Evolutionary conservation across 2,797 vertebrate species (phyloP), one percentile per base, ranked within the genome.

Genomic region (Orientallactaga sibirica): DNA sequence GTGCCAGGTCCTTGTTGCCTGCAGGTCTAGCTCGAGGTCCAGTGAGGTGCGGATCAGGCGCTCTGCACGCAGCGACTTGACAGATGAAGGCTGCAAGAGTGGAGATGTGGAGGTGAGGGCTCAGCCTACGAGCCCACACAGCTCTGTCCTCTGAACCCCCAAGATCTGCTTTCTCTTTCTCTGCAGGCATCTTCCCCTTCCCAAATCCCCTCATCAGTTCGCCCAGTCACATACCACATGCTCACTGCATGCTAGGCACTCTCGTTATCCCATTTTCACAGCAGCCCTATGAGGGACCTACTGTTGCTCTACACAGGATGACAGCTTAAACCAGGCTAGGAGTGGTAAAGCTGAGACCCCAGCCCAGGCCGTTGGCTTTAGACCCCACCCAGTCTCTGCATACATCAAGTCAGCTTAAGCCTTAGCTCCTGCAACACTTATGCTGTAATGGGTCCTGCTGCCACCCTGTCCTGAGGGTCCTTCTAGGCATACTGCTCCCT

Each of bases 11-110:
- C 99, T 98, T 0, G 99, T 99, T 62, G 99, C 99, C 97, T 99
- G 99, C 97, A 99, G 98, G 97, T 99, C 99, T 96, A 99, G 89
- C 97, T 99, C 99, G 77, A 99, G 98, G 97, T 99, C 99, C 94
- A 99, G 97, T 0, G 99, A 99, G 12, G 99, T 99, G 95, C 99
- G 98, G 94, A 99, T 98, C 7, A 99, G 98, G 18, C 99, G 98
- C 91, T 98, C 98, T 0, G 97, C 16, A 55, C 98, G 97, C 0
- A 97, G 96, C 85, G 97, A 97, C 93, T 98, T 98, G 89, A 98
- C 1, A 0, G 98, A 98, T 0, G 95, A 96, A 94, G 98, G 98
- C 98, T 98, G 94, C 2, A 41, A 94, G 41, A 93, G 79, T 79
- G 89, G 67, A 5, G 15, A 22, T 0, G 62, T 37, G 12, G 20